Conservation (phyloP, 2,888 invertebrate species). For the Anarsia innoxiella region DNA sequence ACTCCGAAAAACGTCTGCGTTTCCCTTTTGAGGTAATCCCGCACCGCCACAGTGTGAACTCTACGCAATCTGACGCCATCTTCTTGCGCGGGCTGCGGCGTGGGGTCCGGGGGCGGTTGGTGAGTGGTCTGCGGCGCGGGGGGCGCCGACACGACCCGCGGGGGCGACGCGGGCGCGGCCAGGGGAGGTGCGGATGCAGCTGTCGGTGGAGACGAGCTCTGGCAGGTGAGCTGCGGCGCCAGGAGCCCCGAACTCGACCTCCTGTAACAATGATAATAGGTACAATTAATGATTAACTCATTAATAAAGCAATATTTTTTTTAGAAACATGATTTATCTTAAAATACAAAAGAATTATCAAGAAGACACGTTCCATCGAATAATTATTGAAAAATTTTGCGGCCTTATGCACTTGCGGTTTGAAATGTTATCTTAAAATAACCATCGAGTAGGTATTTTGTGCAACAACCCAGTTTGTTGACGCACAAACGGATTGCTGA, state of each 20-base stretch:
- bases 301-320: too few relatives aligned
- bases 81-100: conserved; percentile 58
- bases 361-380: neutral
- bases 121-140: conserved; percentile 32
- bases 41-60: conserved; percentile 58
- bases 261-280: conserved; percentile 57
- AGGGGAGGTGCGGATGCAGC: conserved; percentile 42
- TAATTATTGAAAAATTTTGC: too few relatives aligned
- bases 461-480: too few relatives aligned
- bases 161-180: conserved; percentile 56
- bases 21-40: conserved; percentile 83
- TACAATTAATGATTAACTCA: too few relatives aligned
- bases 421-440: too few relatives aligned
- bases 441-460: too few relatives aligned
- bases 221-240: conserved; percentile 62
- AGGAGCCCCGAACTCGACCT: conserved; percentile 62
- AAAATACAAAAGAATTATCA: too few relatives aligned
- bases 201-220: conserved; percentile 50
- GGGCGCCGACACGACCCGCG: conserved; percentile 52
- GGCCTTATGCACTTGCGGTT: too few relatives aligned
- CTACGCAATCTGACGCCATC: conserved; percentile 64
- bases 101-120: conserved; percentile 43
- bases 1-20: conserved; percentile 91
- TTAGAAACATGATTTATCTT: too few relatives aligned
- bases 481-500: too few relatives aligned